Conservation (phyloP, 2,888 invertebrate genomes). For the Liodrosophila aerea region DNA sequence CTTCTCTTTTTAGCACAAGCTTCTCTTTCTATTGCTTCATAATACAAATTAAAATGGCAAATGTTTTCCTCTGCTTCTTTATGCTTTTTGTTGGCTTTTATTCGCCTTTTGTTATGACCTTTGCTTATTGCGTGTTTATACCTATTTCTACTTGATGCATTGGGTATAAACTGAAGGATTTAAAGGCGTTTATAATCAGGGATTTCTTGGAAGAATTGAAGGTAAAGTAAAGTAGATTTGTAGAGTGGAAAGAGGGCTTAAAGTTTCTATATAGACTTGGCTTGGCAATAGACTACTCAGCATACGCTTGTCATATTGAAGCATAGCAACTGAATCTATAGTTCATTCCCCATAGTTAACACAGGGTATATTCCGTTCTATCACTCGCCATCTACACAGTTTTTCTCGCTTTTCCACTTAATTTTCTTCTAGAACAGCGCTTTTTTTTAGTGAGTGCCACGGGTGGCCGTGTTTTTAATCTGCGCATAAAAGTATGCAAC, state of each 20-base stretch:
- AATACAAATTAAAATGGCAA: conserved; percentile 57
- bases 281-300: too few species aligned
- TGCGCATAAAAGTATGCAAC: conserved; percentile 44
- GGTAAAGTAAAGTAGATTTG: too few species aligned
- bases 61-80: conserved; percentile 19
- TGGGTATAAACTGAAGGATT: conserved; percentile 12
- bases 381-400: too few species aligned
- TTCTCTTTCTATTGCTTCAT: too few species aligned
- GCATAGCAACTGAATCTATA: too few species aligned
- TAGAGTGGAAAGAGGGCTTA: too few species aligned
- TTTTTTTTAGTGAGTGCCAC: conserved; percentile 14
- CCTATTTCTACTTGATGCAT: too few species aligned
- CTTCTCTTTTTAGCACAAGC: neutral
- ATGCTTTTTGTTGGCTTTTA: conserved; percentile 10
- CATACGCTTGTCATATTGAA: too few species aligned
- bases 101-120: conserved; percentile 46
- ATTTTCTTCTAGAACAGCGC: conserved; percentile 12
- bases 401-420: neutral
- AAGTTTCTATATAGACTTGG: too few species aligned
- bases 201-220: too few species aligned
- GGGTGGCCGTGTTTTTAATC: conserved; percentile 46
- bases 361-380: too few species aligned
- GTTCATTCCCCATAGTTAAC: too few species aligned
- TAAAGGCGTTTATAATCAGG: neutral
- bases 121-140: conserved; percentile 34